Evolutionary conservation across 2,797 vertebrate genomes (phyloP).

Genomic region (Pantherophis alleghaniensis): DNA sequence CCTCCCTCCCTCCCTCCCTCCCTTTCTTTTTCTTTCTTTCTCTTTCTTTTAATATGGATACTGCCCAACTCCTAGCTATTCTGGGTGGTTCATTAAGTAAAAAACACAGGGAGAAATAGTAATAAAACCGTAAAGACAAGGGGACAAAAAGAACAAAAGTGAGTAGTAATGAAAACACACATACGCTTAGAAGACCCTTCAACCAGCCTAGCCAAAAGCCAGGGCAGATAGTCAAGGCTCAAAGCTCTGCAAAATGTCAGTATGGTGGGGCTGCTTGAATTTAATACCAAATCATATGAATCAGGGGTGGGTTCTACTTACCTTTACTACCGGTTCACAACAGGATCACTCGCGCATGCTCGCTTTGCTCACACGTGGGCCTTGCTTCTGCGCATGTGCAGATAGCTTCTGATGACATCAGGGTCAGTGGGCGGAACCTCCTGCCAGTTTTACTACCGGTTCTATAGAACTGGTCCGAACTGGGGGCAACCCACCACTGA

Average conservation of each 20-base stretch:
- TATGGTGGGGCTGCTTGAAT: background rate
- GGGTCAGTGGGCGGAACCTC: too few species aligned
- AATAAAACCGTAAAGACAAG: background rate
- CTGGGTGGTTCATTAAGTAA: background rate
- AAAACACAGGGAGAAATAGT: background rate
- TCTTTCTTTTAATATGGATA: background rate
- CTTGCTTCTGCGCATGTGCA: too few species aligned
- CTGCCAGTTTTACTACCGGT: too few species aligned
- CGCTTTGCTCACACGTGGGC: too few species aligned
- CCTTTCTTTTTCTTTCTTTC: too few species aligned
- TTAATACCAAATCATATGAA: background rate
- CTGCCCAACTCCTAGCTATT: background rate
- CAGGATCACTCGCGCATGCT: too few species aligned
- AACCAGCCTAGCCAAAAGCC: background rate
- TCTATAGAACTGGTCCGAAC: too few species aligned
- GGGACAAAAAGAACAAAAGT: background rate
- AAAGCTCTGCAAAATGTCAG: background rate
- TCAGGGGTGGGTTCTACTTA: too few species aligned
- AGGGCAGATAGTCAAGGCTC: background rate
- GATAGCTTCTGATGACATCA: too few species aligned
- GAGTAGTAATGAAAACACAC: background rate
- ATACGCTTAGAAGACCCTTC: background rate
- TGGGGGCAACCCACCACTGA: too few species aligned
- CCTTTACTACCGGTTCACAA: too few species aligned
- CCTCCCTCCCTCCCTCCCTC: fast-evolving